Evolutionary conservation across 2,888 invertebrate genomes (phyloP), one percentile per base, ranked within the genome.

Genomic region (Nowickia ferox): DNA sequence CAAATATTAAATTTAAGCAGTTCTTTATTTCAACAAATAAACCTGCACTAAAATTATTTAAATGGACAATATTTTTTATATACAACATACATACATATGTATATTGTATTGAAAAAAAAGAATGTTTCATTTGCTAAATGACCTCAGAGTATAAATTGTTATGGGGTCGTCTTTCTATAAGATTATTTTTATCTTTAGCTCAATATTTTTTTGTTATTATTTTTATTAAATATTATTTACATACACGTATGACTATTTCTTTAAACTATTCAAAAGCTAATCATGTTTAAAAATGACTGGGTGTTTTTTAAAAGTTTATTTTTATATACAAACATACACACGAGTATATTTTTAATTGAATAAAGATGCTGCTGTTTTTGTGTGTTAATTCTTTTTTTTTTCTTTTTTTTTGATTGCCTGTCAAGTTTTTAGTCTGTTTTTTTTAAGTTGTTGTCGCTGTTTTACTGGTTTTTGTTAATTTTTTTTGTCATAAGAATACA

Each of bases 201-300:
- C 19, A 53, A 9, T 17, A 19, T 53, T 51, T 51, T n/a, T 51
- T 51, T 51, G 6, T 30, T 30, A 30, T 30, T 30, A 55, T 71
- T 55, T 66, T 57, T 53, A 53, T 53, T 53, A 53, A 53, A 53
- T 53, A 53, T 17, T 11, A 17, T 53, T 53, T 53, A 17, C 53
- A 53, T 53, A 57, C 15, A 71, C 30, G 30, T 30, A 30, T 30
- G 30, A 30, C 6, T 30, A 6, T 30, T 30, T 5, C 30, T 55
- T 76, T 53, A 19, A 76, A 61, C n/a, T 44, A 13, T 65, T 66
- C 40, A 68, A 40, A 38, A 38, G 59, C 46, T 69, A 42, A 66
- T 77, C 46, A 65, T 66, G 44, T 66, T 65, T 66, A 44, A 63
- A 42, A 61, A 69, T 69, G 69, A 71, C 51, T 69, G 42, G 19